These are phyloP conservation scores for Hycleus phaleratus DNA, from an alignment of 1,140 invertebrate species.

Conservation along the genomic window DNA sequence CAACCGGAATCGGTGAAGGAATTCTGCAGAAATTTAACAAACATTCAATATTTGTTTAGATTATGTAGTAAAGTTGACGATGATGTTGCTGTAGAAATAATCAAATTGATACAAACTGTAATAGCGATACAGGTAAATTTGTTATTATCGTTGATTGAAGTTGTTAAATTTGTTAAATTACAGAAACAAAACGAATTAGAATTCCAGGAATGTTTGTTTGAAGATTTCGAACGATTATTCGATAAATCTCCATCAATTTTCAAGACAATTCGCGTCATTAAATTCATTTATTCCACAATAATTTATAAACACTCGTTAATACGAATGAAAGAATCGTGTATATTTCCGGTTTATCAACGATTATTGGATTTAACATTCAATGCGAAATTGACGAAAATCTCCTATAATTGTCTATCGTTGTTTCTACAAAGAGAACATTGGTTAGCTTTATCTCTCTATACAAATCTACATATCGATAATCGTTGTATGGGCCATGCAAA, in stretches of 20 bases:
- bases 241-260: neutral
- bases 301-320: conserved; percentile 3
- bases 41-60: neutral
- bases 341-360: neutral
- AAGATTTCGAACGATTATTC: conserved; percentile 1
- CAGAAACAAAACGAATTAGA: neutral
- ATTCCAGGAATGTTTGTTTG: neutral
- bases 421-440: neutral
- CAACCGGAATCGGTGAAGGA: neutral
- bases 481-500: too few relatives aligned
- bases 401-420: neutral
- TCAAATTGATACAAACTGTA: neutral
- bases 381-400: neutral
- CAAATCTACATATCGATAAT: too few relatives aligned
- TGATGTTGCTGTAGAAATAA: neutral
- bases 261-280: neutral
- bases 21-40: conserved; percentile 1
- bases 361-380: neutral
- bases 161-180: neutral
- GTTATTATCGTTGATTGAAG: neutral
- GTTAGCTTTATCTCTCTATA: neutral
- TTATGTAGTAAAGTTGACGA: neutral
- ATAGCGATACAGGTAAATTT: neutral
- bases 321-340: neutral
- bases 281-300: neutral